These are phyloP conservation scores for Pholis gunnellus DNA, from an alignment of 2,113 vertebrate species.

Conservation along the genomic window DNA sequence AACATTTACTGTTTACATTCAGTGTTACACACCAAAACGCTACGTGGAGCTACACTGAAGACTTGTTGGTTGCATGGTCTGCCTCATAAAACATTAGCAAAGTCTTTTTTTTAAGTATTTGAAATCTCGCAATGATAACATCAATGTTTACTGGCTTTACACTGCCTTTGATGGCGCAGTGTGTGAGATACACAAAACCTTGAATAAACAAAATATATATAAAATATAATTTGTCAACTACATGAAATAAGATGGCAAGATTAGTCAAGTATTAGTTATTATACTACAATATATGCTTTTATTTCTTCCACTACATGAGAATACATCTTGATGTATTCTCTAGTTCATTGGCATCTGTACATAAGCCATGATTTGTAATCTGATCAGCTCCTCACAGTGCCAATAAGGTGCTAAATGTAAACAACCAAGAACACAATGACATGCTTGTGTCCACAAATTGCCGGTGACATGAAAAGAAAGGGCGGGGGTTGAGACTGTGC, in stretches of 20 bases:
- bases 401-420: background rate
- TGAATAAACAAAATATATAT: too few relatives aligned
- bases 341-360: background rate
- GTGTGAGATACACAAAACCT: too few relatives aligned
- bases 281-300: background rate
- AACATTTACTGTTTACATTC: background rate
- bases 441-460: background rate
- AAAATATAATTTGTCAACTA: too few relatives aligned
- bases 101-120: background rate
- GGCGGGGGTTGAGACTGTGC: background rate
- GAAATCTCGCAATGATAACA: background rate
- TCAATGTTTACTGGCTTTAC: background rate
- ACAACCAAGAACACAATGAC: conserved; percentile 6
- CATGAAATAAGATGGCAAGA: too few relatives aligned
- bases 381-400: background rate
- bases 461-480: conserved; percentile 2
- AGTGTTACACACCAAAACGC: background rate
- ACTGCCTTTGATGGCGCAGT: background rate
- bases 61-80: background rate
- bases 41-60: background rate
- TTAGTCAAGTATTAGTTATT: too few relatives aligned
- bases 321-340: background rate
- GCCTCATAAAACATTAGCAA: background rate
- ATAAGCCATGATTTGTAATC: background rate
- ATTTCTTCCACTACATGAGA: background rate